Base-by-base conservation (phyloP, 2,797 vertebrate genomes). In the Myotis planiceps region DNA sequence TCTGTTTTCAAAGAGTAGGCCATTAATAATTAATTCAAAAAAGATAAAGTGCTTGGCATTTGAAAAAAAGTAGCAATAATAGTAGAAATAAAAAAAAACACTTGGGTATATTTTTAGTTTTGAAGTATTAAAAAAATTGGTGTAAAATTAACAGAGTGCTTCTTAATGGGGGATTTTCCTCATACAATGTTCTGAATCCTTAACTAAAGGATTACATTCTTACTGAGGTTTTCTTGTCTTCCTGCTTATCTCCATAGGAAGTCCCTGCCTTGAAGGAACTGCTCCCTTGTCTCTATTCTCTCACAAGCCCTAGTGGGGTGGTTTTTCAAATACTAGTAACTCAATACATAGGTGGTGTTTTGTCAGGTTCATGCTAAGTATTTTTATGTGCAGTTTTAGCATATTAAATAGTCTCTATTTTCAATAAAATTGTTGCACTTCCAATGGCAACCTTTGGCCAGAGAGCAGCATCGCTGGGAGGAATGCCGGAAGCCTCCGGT, bases 1-100 rank as follows among this genome's bases (percentile, higher is more conserved):
- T 89, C 25, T 72, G 34, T 86, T 95, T 94, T 94, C 45, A 85
- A 84, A 93, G 76, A 84, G 45, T 42, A 71, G 84, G 55, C 58
- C 32, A 58, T 32, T 53, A 71, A 88, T 51, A 81, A 89, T 72
- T 81, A 74, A 90, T 45, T 55, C 69, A 93, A 85, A 91, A 63
- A 65, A 53, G 83, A 87, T 25, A 78, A 90, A 97, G 14, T 45
- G 34, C 53, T 94, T 83, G 65, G n/a, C 53, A 80, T 86, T 95
- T 71, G 49, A 15, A 55, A 79, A 85, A 76, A 88, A 72, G 10
- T 55, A 75, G 78, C 79, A 66, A 27, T 69, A n/a, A 13, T 81
- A 39, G 9, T 71, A 58, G 39, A 66, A 68, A 42, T 68, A 19
- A 66, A 32, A 65, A 53, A 92, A 68, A 1, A 15, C 5, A 32